Evolutionary conservation across 2,797 vertebrate species (phyloP).

Genomic region (Chaunax sp.): DNA sequence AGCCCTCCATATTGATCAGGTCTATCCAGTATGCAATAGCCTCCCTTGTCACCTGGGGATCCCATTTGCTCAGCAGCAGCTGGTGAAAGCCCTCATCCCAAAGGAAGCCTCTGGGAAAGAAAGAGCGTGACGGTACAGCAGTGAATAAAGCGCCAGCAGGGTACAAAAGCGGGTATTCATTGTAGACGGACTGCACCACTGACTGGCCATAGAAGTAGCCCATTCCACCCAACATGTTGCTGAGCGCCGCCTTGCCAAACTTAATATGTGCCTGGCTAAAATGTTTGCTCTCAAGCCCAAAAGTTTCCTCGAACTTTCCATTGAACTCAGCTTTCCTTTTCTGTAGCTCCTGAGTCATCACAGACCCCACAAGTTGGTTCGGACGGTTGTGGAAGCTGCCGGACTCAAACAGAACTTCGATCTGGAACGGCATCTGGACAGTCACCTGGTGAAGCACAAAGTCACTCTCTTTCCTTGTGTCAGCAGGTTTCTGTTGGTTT

Average conservation of each 20-base stretch:
- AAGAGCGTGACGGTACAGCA: constrained; percentile 94
- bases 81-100: constrained; percentile 99
- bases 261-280: constrained; percentile 79
- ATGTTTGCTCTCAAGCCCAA: constrained; percentile 84
- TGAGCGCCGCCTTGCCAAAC: constrained; percentile 90
- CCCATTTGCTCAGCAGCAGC: constrained; percentile 91
- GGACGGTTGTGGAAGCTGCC: constrained; percentile 83
- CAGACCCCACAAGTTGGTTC: constrained; percentile 80
- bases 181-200: constrained; percentile 85
- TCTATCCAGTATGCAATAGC: constrained; percentile 92
- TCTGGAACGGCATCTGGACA: constrained; percentile 84
- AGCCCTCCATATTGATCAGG: constrained; percentile 93
- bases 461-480: constrained; percentile 75
- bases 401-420: constrained; percentile 93
- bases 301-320: constrained; percentile 87
- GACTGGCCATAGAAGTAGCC: constrained; percentile 95
- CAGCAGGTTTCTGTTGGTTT: constrained; percentile 73
- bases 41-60: constrained; percentile 86
- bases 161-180: constrained; percentile 84
- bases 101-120: constrained; percentile 96
- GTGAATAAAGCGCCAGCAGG: constrained; percentile 88
- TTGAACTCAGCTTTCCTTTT: constrained; percentile 79
- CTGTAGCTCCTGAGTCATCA: constrained; percentile 84
- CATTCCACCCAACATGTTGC: constrained; percentile 93
- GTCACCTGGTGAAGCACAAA: constrained; percentile 95